Percentiles rank a stretch among this genome's conserved stretches.
phyloP scores from a whole-genome alignment of 2,888 invertebrate species.

The Embidobia sp. region DNA sequence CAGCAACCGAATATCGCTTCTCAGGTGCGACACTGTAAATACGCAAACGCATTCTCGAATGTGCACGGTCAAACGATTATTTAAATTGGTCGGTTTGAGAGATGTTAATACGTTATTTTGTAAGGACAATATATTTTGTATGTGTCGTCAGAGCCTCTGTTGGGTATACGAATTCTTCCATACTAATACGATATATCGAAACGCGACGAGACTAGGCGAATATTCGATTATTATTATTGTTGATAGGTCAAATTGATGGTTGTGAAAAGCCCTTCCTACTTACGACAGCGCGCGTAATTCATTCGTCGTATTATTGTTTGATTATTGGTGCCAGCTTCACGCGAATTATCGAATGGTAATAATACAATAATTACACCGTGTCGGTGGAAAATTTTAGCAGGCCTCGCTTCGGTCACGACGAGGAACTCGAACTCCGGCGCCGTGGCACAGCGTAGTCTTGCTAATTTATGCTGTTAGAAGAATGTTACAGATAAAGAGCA shows the following conservation, averaged over 20 bases:
- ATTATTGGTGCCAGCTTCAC: slow-evolving; percentile 10
- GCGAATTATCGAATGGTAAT: slow-evolving; percentile 36
- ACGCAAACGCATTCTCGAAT: slow-evolving; percentile 33
- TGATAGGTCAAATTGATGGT: slow-evolving; percentile 52
- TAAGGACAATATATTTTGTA: slow-evolving; percentile 54
- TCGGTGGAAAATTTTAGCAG: slow-evolving; percentile 35
- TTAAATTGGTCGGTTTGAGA: slow-evolving; percentile 35
- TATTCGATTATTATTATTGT: slow-evolving; percentile 51
- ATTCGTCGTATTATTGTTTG: slow-evolving; percentile 32
- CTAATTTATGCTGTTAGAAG: slow-evolving; percentile 53
- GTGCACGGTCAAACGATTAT: slow-evolving; percentile 25
- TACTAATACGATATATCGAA: slow-evolving; percentile 40
- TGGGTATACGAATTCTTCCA: slow-evolving; percentile 55
- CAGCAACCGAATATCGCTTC: slow-evolving; percentile 22
- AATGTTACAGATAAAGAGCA: slow-evolving; percentile 42
- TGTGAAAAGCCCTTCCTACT: slow-evolving; percentile 57
- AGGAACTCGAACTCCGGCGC: slow-evolving; percentile 3
- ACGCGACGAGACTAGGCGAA: slow-evolving; percentile 40
- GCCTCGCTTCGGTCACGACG: slow-evolving; percentile 28
- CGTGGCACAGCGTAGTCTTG: slow-evolving; percentile 22
- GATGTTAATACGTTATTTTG: slow-evolving; percentile 36
- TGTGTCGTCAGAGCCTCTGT: slow-evolving; percentile 42
- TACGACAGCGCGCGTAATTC: slow-evolving; percentile 41
- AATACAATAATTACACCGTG: slow-evolving; percentile 35
- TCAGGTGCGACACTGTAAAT: slow-evolving; percentile 48